A percentile compares a stretch with the other conserved stretches of the same genome.
Conservation (phyloP, 1,140 invertebrate species). For the Copidosoma floridanum region DNA sequence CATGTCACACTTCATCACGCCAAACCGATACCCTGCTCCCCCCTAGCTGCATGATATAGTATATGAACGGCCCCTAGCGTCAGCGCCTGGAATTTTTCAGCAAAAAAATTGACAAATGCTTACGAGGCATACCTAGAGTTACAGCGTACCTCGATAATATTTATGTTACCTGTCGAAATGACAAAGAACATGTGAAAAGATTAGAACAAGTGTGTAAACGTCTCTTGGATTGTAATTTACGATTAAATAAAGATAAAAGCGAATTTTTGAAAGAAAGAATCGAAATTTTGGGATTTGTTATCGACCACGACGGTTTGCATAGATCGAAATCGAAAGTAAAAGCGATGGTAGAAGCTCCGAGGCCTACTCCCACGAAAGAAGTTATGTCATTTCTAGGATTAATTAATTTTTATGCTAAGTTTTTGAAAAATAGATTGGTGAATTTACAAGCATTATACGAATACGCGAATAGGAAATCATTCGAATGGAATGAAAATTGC, state of each 20-base stretch:
- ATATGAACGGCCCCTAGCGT: too few species aligned
- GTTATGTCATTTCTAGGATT: background rate
- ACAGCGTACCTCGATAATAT: conserved; percentile 29
- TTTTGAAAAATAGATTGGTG: background rate
- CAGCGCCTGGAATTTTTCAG: too few species aligned
- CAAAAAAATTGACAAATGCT: conserved; percentile 29
- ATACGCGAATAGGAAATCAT: conserved; percentile 8
- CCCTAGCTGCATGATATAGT: too few species aligned
- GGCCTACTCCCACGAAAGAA: conserved; percentile 3
- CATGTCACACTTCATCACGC: too few species aligned
- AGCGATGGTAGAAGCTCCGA: conserved; percentile 28
- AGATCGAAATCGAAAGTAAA: conserved; percentile 25
- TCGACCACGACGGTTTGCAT: conserved; percentile 35
- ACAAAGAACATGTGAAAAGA: conserved; percentile 14
- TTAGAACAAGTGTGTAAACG: conserved; percentile 16
- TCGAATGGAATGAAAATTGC: conserved; percentile 22
- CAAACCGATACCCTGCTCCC: too few species aligned
- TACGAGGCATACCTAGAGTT: conserved; percentile 16
- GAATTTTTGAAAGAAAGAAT: conserved; percentile 20
- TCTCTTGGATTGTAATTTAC: conserved; percentile 15
- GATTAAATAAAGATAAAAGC: conserved; percentile 25
- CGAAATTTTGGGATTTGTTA: conserved; percentile 35
- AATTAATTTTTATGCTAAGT: too few species aligned
- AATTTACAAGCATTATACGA: conserved; percentile 23
- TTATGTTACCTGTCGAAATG: conserved; percentile 16